Percentiles rank a stretch among this genome's conserved stretches.
phyloP scores from a whole-genome alignment of 1,140 invertebrate species.

The Drosophila oshimai region DNA sequence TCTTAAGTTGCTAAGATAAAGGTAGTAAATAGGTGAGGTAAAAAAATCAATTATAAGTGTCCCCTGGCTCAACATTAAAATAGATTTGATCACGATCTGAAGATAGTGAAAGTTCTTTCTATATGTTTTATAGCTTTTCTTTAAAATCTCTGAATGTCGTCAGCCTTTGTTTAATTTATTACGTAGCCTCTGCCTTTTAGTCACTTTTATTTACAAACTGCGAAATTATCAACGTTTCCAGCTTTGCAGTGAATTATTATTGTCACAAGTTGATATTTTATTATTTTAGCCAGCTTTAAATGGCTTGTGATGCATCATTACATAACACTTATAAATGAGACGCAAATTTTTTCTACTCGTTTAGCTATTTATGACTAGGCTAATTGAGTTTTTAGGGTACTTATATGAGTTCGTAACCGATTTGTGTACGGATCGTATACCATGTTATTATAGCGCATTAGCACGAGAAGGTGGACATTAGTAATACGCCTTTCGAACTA shows the following conservation, averaged over 20 bases:
- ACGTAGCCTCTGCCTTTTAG: slow-evolving; percentile 22
- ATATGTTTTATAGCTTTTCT: slow-evolving; percentile 8
- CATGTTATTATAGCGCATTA: not conserved
- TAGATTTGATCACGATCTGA: not conserved
- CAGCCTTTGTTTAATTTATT: slow-evolving; percentile 60
- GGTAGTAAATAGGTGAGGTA: not conserved
- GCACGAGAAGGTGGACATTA: not conserved
- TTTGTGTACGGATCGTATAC: too few relatives aligned
- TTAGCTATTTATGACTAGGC: slow-evolving; percentile 1
- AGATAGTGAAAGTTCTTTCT: slow-evolving; percentile 39
- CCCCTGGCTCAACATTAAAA: slow-evolving; percentile 10
- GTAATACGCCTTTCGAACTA: not conserved
- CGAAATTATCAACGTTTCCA: slow-evolving; percentile 39
- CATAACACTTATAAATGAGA: slow-evolving; percentile 26
- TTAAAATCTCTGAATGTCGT: slow-evolving; percentile 44
- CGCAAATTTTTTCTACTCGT: not conserved
- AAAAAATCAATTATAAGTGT: slow-evolving; percentile 11
- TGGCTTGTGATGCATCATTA: slow-evolving; percentile 44
- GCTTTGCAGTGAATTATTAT: slow-evolving; percentile 44
- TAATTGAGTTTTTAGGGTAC: slow-evolving; percentile 10
- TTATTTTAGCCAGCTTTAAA: slow-evolving; percentile 17
- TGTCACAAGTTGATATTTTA: slow-evolving; percentile 18
- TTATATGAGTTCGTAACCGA: not conserved
- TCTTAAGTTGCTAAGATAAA: slow-evolving; percentile 46
- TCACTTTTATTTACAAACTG: slow-evolving; percentile 20